A percentile compares a stretch with the other conserved stretches of the same genome.
Conservation (phyloP, 2,797 vertebrate genomes). For the Danio albolineatus region DNA sequence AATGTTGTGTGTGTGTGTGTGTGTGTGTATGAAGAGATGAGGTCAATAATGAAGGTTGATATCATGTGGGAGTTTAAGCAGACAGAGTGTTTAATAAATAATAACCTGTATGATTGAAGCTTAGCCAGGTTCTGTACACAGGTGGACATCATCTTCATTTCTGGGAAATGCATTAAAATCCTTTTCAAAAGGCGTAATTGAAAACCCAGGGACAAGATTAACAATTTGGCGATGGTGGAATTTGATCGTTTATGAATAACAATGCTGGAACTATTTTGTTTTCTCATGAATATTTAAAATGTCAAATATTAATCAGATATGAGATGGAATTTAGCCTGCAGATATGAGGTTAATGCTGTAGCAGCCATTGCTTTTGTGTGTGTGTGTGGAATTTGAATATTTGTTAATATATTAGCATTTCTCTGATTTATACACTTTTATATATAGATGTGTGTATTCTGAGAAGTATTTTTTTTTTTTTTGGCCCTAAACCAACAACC, state of each 20-base stretch:
- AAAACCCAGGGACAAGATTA: conserved; percentile 47
- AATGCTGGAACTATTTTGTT: conserved; percentile 15
- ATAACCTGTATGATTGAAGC: conserved; percentile 56
- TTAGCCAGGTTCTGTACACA: conserved; percentile 45
- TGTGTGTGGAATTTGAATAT: not conserved
- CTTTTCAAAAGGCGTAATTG: conserved; percentile 47
- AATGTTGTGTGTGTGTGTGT: conserved; percentile 40
- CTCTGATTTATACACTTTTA: not conserved
- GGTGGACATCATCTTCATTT: conserved; percentile 36
- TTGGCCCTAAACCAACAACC: too few species aligned
- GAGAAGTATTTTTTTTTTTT: too few species aligned
- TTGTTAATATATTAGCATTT: not conserved
- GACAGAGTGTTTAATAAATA: conserved; percentile 61
- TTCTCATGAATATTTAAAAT: conserved; percentile 48
- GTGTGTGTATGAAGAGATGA: conserved; percentile 40
- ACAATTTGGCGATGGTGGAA: conserved; percentile 16
- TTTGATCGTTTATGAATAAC: conserved; percentile 38
- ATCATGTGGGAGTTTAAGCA: conserved; percentile 55
- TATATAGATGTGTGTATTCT: too few species aligned
- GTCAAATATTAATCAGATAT: conserved; percentile 29
- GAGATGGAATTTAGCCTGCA: conserved; percentile 27
- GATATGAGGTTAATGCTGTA: conserved; percentile 24
- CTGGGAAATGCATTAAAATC: conserved; percentile 50
- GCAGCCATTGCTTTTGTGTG: not conserved
- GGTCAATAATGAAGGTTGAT: conserved; percentile 55